Evolutionary conservation across 2,797 vertebrate species (phyloP).

Genomic region (Hypotaenidia philippensis): DNA sequence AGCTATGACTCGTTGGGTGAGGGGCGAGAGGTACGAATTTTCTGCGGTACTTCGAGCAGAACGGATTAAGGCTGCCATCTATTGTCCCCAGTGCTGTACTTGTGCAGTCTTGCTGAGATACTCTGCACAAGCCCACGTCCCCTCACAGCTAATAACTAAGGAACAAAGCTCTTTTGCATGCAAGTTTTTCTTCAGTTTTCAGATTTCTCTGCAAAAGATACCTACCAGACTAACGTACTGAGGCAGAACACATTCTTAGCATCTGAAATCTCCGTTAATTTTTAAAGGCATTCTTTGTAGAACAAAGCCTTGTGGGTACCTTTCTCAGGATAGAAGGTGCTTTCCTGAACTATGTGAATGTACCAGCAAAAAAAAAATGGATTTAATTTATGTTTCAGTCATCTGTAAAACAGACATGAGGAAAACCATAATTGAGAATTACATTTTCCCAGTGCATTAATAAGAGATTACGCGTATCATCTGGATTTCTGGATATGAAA

Average conservation of each 20-base stretch:
- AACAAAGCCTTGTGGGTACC: neutral
- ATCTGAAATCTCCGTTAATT: neutral
- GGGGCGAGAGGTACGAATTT: neutral
- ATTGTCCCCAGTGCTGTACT: neutral
- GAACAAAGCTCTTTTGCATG: neutral
- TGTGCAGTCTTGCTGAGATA: neutral
- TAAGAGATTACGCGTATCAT: neutral
- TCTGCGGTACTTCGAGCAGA: neutral
- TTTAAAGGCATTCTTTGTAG: neutral
- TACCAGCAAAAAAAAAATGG: neutral
- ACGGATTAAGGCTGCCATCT: conserved; percentile 62
- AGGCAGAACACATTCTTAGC: neutral
- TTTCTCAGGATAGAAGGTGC: neutral
- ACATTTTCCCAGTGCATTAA: neutral
- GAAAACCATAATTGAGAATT: neutral
- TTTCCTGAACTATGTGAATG: neutral
- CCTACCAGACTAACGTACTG: neutral
- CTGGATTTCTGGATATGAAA: conserved; percentile 26
- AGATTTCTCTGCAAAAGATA: neutral
- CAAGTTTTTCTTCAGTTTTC: neutral
- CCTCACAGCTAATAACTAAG: neutral
- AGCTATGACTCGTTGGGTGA: neutral
- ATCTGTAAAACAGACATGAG: neutral
- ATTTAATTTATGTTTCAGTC: neutral
- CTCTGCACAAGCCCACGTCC: neutral